These are phyloP conservation scores for Poecile montanus DNA, from an alignment of 2,797 vertebrate genomes.

Conservation along the genomic window DNA sequence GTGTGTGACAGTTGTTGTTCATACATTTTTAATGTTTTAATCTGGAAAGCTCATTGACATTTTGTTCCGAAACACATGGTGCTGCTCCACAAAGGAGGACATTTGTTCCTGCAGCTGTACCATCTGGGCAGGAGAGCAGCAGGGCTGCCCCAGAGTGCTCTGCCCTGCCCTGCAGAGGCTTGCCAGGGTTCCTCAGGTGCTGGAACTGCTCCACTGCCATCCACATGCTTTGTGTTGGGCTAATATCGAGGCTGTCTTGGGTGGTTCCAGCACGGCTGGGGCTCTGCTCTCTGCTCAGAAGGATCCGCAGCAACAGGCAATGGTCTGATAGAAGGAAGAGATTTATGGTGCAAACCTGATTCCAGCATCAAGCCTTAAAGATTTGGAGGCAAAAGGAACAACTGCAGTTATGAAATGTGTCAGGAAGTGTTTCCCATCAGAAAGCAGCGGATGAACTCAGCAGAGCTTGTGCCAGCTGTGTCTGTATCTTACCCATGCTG, in stretches of 20 bases:
- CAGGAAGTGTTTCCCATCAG: neutral
- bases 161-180: neutral
- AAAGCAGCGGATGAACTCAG: neutral
- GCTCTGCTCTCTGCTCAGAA: neutral
- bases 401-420: neutral
- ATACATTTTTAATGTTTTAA: conserved; percentile 70
- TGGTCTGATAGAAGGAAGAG: neutral
- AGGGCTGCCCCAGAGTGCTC: neutral
- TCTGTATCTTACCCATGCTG: neutral
- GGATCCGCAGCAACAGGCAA: neutral
- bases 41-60: conserved; percentile 65
- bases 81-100: neutral
- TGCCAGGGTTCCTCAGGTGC: neutral
- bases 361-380: neutral
- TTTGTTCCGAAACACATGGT: conserved; percentile 8
- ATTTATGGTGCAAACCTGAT: neutral
- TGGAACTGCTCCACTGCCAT: neutral
- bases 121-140: neutral
- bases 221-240: neutral
- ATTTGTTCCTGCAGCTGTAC: conserved; percentile 3
- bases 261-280: fast-evolving
- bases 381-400: neutral
- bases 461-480: neutral
- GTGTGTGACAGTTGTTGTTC: conserved; percentile 25
- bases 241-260: neutral